Conservation (phyloP, 2,113 vertebrate genomes). For the Misgurnus anguillicaudatus region DNA sequence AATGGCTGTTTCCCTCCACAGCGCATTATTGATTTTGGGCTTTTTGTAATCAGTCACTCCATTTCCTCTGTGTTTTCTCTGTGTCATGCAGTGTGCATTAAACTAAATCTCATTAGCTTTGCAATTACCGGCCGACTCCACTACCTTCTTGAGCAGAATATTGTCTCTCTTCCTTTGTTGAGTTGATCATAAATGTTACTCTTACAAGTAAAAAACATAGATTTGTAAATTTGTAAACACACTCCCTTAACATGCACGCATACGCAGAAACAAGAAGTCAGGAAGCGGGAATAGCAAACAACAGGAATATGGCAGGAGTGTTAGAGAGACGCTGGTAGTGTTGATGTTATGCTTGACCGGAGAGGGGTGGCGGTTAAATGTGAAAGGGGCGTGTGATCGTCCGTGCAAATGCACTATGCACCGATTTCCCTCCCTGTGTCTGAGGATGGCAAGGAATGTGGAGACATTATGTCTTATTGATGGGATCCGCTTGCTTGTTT, state of each 20-base stretch:
- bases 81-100: slow-evolving; percentile 68
- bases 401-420: not conserved
- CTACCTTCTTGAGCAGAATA: slow-evolving; percentile 49
- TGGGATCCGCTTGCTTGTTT: slow-evolving; percentile 58
- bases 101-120: slow-evolving; percentile 67
- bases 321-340: slow-evolving; percentile 55
- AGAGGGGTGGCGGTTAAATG: slow-evolving; percentile 38
- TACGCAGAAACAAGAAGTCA: slow-evolving; percentile 43
- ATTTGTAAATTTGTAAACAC: slow-evolving; percentile 37
- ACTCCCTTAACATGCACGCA: slow-evolving; percentile 6
- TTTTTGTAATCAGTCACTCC: slow-evolving; percentile 63
- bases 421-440: not conserved
- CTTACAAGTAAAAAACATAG: slow-evolving; percentile 13
- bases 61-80: slow-evolving; percentile 58
- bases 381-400: slow-evolving; percentile 30
- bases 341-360: slow-evolving; percentile 31
- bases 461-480: slow-evolving; percentile 31
- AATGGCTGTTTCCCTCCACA: slow-evolving; percentile 59
- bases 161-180: not conserved
- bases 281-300: slow-evolving; percentile 12
- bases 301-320: slow-evolving; percentile 55
- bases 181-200: not conserved
- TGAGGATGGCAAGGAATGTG: slow-evolving; percentile 43
- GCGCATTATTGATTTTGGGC: slow-evolving; percentile 67
- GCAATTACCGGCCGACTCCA: slow-evolving; percentile 42